phyloP scores from a whole-genome alignment of 2,797 vertebrate genomes.

The Eulemur rubriventer region DNA sequence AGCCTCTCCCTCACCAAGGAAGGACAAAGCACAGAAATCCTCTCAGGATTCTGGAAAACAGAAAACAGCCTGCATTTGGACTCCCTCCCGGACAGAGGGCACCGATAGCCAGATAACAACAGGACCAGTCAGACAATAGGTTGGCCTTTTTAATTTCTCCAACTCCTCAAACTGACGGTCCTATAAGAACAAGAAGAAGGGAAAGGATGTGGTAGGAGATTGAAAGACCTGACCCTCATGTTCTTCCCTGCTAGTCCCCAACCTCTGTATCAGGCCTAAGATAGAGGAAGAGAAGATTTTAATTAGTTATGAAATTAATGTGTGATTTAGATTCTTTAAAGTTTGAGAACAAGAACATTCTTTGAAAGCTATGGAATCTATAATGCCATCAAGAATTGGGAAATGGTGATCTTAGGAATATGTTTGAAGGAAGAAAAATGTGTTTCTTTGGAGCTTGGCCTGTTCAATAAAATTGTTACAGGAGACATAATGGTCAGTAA shows the following conservation, averaged over 20 bases:
- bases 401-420: neutral
- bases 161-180: neutral
- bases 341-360: neutral
- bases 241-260: neutral
- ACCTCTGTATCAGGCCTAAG: neutral
- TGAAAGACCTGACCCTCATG: neutral
- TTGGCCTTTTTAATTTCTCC: neutral
- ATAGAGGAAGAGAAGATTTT: neutral
- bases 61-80: neutral
- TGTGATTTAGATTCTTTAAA: neutral
- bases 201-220: neutral
- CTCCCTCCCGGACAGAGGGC: neutral
- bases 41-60: neutral
- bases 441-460: neutral
- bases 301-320: neutral
- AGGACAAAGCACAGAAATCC: neutral
- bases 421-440: conserved; percentile 6
- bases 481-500: neutral
- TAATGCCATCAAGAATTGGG: neutral
- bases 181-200: neutral
- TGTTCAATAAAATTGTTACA: conserved; percentile 18
- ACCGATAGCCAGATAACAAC: neutral
- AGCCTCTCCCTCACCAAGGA: neutral
- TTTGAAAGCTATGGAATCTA: neutral
- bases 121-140: neutral